Base-by-base conservation (phyloP, 2,888 invertebrate species). In the Lampropteryx suffumata region DNA sequence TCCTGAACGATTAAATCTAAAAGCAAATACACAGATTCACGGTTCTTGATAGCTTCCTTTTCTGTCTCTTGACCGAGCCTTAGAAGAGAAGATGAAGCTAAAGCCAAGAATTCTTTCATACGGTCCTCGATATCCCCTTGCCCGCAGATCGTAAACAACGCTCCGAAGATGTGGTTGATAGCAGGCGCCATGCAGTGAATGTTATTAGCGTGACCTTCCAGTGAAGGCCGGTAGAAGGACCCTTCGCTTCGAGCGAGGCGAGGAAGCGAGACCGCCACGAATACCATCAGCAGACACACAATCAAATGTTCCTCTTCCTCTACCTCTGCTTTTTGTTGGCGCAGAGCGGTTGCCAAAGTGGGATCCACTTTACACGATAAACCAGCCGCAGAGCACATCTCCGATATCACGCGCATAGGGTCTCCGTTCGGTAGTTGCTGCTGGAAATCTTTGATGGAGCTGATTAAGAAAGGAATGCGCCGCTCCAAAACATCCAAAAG, bases 141-240 rank as follows among this genome's bases (percentile, higher is more conserved):
- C 0, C 97, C 98, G 74, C 98, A 98, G 64, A 99, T 96, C 1
- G 98, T 97, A 73, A 99, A 99, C 44, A 99, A 86, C 1, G 99
- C 99, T 11, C 98, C 98, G 71, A 99, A 99, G 57, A 99, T 96
- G 66, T 97, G 96, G 75, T 98, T 98, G 29, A 99, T 96, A 0
- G 99, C 98, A 34, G 97, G 94, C 0, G 99, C 98, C 92, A 99
- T 96, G 76, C 99, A 99, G 80, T 99, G 99, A 55, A 97, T 98
- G 80, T 99, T 99, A 85, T 99, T 99, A n/a, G 97, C 94, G 77
- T 99, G 99, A 0, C 98, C 98, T 89, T 96, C 95, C 50, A 96
- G 87, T 0, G 96, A 95, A 0, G 97, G 95, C 50, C 96, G 92
- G 76, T 97, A 97, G 69, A 97, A 96, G 0, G 98, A 97, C 44